These are phyloP conservation scores for Ciconia stormi DNA, from an alignment of 2,113 vertebrate genomes.

Conservation along the genomic window DNA sequence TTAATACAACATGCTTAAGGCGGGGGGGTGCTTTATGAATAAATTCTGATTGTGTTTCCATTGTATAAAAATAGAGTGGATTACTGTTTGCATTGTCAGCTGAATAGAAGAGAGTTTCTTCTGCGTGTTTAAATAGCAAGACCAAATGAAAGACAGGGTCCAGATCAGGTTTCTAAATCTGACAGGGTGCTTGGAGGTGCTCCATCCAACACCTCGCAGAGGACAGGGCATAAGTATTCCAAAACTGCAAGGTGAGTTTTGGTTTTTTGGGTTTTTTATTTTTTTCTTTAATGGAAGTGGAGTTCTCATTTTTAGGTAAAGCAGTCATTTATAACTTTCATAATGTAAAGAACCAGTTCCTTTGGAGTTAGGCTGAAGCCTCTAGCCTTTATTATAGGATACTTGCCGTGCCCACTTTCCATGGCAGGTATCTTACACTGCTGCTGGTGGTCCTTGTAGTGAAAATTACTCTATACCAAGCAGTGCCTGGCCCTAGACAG, in stretches of 20 bases:
- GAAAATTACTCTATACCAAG: background rate
- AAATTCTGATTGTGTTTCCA: conserved; percentile 1
- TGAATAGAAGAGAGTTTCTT: background rate
- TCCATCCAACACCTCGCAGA: background rate
- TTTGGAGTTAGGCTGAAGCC: background rate
- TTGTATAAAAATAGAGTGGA: background rate
- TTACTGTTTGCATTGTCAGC: background rate
- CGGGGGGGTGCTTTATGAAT: background rate
- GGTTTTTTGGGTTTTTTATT: background rate
- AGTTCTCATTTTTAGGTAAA: background rate
- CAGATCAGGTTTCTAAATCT: background rate
- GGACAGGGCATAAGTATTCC: background rate
- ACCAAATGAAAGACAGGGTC: background rate
- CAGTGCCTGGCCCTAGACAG: background rate
- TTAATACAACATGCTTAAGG: conserved; percentile 27
- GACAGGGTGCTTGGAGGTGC: background rate
- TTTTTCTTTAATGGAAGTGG: background rate
- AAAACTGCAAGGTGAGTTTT: background rate
- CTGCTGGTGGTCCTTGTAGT: background rate
- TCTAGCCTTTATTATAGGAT: background rate
- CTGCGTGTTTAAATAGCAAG: background rate
- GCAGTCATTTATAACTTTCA: background rate
- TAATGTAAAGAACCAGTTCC: background rate
- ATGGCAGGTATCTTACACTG: background rate
- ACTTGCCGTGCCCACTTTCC: background rate